phyloP scores from a whole-genome alignment of 2,113 vertebrate genomes.

The crab-eating macaque (Macaca fascicularis) region T2T-MFA8v1.1 NC_088378.1:115715501-115716000 shows the following conservation, averaged over 20 bases:
- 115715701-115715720: neutral
- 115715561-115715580: constrained; percentile 63
- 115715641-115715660: neutral
- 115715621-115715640: neutral
- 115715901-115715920: too few species aligned
- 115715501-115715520: constrained; percentile 34
- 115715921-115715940: too few species aligned
- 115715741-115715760: neutral
- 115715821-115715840: neutral
- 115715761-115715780: neutral
- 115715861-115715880: too few species aligned
- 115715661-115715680: neutral
- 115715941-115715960: too few species aligned
- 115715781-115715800: neutral
- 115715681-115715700: neutral
- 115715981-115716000: too few species aligned
- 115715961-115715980: too few species aligned
- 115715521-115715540: constrained; percentile 1
- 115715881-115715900: too few species aligned
- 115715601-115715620: neutral
- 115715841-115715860: too few species aligned
- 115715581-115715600: neutral
- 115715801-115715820: neutral
- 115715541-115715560: neutral
- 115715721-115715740: neutral